phyloP scores from a whole-genome alignment of 2,888 invertebrate species.

The Stenichneumon culpator region DNA sequence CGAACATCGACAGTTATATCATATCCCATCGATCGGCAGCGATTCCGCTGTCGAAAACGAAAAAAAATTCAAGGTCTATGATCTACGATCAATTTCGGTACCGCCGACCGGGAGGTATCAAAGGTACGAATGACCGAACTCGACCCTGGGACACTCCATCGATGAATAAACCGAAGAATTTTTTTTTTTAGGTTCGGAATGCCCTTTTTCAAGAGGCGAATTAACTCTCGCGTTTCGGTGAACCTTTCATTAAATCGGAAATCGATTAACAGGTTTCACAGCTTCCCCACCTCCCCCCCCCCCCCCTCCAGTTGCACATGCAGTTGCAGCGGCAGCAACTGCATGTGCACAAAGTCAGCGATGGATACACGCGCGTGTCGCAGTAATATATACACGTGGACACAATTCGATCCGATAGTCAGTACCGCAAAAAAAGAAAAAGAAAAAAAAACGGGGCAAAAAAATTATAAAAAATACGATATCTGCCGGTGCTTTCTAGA shows the following conservation, averaged over 20 bases:
- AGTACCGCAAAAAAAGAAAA: constrained; percentile 67
- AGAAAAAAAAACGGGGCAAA: constrained; percentile 48
- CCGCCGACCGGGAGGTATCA: neutral
- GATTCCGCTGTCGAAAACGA: neutral
- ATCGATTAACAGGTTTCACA: constrained; percentile 3
- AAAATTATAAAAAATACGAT: constrained; percentile 42
- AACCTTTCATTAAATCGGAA: neutral
- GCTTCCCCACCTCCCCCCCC: neutral
- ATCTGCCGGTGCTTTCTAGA: constrained; percentile 73
- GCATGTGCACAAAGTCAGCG: neutral
- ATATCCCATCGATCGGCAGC: neutral
- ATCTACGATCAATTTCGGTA: neutral
- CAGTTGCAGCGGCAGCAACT: constrained; percentile 15
- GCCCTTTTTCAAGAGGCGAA: neutral
- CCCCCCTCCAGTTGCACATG: too few species aligned
- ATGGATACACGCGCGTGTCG: constrained; percentile 5
- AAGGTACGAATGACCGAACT: constrained; percentile 25
- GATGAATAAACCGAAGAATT: neutral
- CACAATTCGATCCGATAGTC: constrained; percentile 63
- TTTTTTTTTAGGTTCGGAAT: neutral
- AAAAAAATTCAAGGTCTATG: constrained; percentile 25
- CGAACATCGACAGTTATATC: neutral
- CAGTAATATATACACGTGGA: constrained; percentile 12
- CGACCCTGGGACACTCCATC: constrained; percentile 4
- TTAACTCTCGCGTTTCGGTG: neutral